phyloP scores from a whole-genome alignment of 2,797 vertebrate genomes.

The Cossypha niveicapilla region DNA sequence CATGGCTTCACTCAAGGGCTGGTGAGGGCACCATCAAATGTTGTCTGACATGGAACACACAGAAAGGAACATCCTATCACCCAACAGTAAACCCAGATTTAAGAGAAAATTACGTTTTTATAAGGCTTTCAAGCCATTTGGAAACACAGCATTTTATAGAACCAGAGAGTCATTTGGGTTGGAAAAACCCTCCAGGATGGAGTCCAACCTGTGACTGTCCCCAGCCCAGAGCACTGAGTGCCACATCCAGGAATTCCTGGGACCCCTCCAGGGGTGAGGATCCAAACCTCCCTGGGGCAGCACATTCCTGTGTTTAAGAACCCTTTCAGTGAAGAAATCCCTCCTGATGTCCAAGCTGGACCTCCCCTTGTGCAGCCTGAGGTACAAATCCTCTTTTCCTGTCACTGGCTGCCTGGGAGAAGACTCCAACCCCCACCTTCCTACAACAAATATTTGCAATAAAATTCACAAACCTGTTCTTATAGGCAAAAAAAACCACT shows the following conservation, averaged over 20 bases:
- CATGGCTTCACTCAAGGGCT: not conserved
- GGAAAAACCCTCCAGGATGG: not conserved
- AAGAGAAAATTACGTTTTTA: not conserved
- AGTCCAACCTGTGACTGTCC: fast-evolving
- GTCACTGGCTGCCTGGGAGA: not conserved
- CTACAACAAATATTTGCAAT: not conserved
- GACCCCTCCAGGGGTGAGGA: fast-evolving
- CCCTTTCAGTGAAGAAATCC: not conserved
- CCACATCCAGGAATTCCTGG: fast-evolving
- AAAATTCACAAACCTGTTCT: conserved; percentile 9
- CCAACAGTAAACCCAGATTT: not conserved
- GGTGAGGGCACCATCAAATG: not conserved
- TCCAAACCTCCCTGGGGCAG: not conserved
- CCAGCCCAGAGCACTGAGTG: not conserved
- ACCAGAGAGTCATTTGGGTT: fast-evolving
- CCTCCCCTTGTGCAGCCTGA: not conserved
- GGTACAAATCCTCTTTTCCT: not conserved
- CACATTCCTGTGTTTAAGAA: not conserved
- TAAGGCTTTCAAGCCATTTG: not conserved
- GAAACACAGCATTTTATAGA: not conserved
- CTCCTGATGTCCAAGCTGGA: not conserved
- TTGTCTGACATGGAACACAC: not conserved
- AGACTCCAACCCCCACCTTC: not conserved
- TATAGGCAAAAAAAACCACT: not conserved
- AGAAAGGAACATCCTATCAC: conserved; percentile 8